These are phyloP conservation scores for Eudorcas thomsonii DNA, from an alignment of 2,113 vertebrate genomes.

Conservation along the genomic window DNA sequence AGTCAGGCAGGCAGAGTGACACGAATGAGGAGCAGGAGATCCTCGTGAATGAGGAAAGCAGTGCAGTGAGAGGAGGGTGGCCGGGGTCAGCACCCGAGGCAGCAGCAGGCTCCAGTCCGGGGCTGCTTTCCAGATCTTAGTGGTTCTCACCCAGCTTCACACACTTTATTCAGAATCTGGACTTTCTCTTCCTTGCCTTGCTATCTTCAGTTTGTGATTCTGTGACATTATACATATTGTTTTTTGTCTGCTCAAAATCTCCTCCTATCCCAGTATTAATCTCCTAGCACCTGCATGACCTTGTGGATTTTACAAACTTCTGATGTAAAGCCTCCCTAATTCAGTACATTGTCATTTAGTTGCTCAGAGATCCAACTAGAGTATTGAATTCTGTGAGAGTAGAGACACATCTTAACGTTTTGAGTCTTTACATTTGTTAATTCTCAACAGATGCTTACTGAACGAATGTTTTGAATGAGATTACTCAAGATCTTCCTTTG, in stretches of 20 bases:
- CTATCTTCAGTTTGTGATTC: background rate
- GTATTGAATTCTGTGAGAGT: background rate
- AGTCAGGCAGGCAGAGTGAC: background rate
- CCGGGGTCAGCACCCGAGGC: background rate
- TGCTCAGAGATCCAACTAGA: background rate
- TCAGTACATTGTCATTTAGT: background rate
- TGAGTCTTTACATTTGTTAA: background rate
- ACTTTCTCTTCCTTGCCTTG: background rate
- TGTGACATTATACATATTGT: background rate
- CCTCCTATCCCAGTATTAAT: background rate
- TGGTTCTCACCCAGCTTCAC: background rate
- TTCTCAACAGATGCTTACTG: background rate
- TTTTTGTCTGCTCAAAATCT: background rate
- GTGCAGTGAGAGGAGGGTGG: background rate
- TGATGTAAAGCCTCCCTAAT: background rate
- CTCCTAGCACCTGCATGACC: background rate
- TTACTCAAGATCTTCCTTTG: background rate
- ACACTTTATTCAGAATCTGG: background rate
- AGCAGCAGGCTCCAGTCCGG: background rate
- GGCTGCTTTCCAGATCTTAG: background rate
- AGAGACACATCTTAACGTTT: background rate
- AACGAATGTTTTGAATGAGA: background rate
- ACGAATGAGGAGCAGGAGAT: fast-evolving
- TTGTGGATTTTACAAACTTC: background rate
- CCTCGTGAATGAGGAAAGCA: background rate